Evolutionary conservation across 2,797 vertebrate species (phyloP), one percentile per base, ranked within the genome.

Genomic region (Leucoraja ocellata): DNA sequence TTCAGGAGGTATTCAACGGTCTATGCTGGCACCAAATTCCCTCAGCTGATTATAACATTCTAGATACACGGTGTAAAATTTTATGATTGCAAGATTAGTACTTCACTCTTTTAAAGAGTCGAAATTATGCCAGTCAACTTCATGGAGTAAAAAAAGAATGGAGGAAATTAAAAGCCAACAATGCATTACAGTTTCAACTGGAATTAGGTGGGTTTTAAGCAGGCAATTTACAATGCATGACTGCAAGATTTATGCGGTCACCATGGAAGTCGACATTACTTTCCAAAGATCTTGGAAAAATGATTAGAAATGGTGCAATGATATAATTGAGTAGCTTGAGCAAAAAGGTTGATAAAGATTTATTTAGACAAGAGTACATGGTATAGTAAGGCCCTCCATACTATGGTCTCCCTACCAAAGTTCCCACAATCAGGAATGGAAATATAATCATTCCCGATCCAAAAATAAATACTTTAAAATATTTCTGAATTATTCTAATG

Each of bases 211-310:
- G 36, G 28, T 54, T 76, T 92, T 74, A 76, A 76, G 76, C 46
- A 68, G 90, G 25, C 11, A n/a, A 74, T 92, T 76, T 58, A 54
- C 11, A 28, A 16, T 76, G 68, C 7, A 58, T n/a, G 73, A n/a
- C 23, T 23, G 10, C 76, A 39, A 58, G 39, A 58, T 23, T 73
- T 46, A 73, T 92, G 32, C 16, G 61, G 10, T 68, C 6, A 16
- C 36, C 28, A 54, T 6, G 71, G 39, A 92, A 28, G 90, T 58
- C 21, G 39, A 23, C 28, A 91, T 54, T 54, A 46, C 23, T 74
- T 74, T 74, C 90, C 13, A 91, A 73, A 91, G 36, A 73, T 74
- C 90, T 14, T n/a, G 11, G 21, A 92, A 92, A 14, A 39, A 92
- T 58, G 46, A 76, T 58, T n/a, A 3, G 71, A 92, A 92, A 92